A percentile compares a stretch with the other conserved stretches of the same genome.
Conservation (phyloP, 1,140 invertebrate species). For the Drosophila pachea region DNA sequence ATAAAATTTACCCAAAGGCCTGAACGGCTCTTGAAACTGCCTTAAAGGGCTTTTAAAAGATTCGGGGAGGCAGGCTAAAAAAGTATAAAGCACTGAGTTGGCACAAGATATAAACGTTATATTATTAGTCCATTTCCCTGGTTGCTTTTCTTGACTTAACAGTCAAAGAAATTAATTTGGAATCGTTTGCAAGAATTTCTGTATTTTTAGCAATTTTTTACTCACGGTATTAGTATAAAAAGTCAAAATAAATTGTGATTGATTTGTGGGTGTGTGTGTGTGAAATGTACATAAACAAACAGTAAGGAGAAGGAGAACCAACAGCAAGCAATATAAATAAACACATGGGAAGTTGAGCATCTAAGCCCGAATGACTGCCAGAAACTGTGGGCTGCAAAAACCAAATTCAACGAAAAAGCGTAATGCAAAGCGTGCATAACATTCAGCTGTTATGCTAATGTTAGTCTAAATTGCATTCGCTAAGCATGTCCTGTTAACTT, state of each 20-base stretch:
- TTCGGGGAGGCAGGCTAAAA: no score
- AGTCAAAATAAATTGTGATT: constrained; percentile 9
- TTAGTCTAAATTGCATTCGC: no score
- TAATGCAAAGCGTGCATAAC: neutral
- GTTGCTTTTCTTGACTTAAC: constrained; percentile 7
- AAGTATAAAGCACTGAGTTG: no score
- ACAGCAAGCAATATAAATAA: constrained; percentile 28
- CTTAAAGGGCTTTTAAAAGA: no score
- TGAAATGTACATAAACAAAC: constrained; percentile 11
- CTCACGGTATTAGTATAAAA: constrained; percentile 34
- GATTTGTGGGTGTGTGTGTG: constrained; percentile 9
- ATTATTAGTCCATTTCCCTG: neutral
- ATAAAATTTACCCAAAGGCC: no score
- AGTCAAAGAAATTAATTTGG: neutral
- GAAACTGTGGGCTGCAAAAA: neutral
- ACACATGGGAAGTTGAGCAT: constrained; percentile 27
- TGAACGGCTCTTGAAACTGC: no score
- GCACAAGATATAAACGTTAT: no score
- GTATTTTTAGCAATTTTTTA: constrained; percentile 22
- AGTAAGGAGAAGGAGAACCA: neutral
- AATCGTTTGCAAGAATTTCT: constrained; percentile 5
- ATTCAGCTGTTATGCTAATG: neutral
- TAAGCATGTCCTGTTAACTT: no score
- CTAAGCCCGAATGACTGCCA: constrained; percentile 1
- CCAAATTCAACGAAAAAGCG: neutral